These are phyloP conservation scores for Selenia dentaria DNA, from an alignment of 2,888 invertebrate genomes.

Conservation along the genomic window DNA sequence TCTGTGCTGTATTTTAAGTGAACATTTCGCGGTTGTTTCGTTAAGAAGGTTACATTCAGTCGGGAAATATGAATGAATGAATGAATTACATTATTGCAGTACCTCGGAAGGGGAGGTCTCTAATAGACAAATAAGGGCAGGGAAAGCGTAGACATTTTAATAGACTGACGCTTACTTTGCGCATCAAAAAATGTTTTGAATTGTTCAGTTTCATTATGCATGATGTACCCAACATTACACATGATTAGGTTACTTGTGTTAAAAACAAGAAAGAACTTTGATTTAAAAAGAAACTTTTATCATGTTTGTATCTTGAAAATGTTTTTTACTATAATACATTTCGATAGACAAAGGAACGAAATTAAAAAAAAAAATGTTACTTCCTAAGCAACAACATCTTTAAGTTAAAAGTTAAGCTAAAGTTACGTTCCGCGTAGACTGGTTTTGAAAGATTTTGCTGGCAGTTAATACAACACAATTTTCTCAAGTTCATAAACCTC, in stretches of 20 bases:
- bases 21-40: conserved; percentile 28
- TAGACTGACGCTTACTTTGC: neutral
- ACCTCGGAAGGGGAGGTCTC: conserved; percentile 6
- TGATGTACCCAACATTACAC: too few relatives aligned
- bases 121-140: conserved; percentile 12
- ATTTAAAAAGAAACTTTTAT: too few relatives aligned
- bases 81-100: conserved; percentile 24
- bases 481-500: conserved; percentile 24
- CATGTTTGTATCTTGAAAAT: too few relatives aligned
- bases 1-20: conserved; percentile 32
- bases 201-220: neutral
- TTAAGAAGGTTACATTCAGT: conserved; percentile 20
- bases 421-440: conserved; percentile 21
- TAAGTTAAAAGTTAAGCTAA: conserved; percentile 15
- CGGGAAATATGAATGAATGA: conserved; percentile 22
- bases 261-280: too few relatives aligned
- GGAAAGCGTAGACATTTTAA: neutral
- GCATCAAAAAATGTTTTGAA: neutral
- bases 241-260: too few relatives aligned
- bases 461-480: conserved; percentile 29
- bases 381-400: conserved; percentile 1
- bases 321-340: too few relatives aligned
- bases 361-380: too few relatives aligned
- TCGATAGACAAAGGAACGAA: too few relatives aligned
- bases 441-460: conserved; percentile 22